These are phyloP conservation scores for Hipparchia semele DNA, from an alignment of 2,888 invertebrate species.

Conservation along the genomic window DNA sequence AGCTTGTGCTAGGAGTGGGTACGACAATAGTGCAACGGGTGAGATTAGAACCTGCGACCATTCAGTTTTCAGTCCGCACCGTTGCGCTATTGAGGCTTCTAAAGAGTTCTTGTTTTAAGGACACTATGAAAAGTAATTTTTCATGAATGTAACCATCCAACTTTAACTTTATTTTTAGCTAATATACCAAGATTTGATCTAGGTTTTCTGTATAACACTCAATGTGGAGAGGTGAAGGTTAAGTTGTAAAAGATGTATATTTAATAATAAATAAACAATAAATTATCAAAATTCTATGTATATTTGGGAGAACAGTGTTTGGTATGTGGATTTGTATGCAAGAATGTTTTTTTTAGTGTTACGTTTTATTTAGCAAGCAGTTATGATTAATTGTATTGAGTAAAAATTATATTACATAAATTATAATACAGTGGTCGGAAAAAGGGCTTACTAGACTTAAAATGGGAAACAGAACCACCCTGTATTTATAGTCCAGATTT, in stretches of 20 bases:
- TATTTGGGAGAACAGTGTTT: conserved; percentile 26
- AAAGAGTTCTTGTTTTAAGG: neutral
- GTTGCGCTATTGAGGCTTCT: too few relatives aligned
- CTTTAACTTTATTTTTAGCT: neutral
- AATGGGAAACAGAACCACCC: too few relatives aligned
- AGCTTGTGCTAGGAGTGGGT: too few relatives aligned
- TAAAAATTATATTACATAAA: neutral
- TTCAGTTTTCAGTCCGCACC: too few relatives aligned
- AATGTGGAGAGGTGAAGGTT: conserved; percentile 20
- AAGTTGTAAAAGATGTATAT: conserved; percentile 23
- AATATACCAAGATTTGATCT: conserved; percentile 15
- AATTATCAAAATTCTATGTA: conserved; percentile 22
- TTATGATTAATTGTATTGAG: conserved; percentile 10
- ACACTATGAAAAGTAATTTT: neutral
- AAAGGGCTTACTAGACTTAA: too few relatives aligned
- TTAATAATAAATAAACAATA: conserved; percentile 1
- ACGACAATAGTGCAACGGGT: too few relatives aligned
- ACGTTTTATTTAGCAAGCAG: neutral
- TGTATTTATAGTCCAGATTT: too few relatives aligned
- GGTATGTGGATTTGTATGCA: conserved; percentile 20
- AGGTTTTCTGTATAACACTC: conserved; percentile 10
- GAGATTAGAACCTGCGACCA: too few relatives aligned
- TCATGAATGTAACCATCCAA: conserved; percentile 5
- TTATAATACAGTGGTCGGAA: too few relatives aligned
- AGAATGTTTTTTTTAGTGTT: conserved; percentile 22